Percentiles rank a stretch among this genome's conserved stretches.
Evolutionary conservation across 2,888 invertebrate genomes (phyloP).

Genomic region (Cerceris rybyensis): DNA sequence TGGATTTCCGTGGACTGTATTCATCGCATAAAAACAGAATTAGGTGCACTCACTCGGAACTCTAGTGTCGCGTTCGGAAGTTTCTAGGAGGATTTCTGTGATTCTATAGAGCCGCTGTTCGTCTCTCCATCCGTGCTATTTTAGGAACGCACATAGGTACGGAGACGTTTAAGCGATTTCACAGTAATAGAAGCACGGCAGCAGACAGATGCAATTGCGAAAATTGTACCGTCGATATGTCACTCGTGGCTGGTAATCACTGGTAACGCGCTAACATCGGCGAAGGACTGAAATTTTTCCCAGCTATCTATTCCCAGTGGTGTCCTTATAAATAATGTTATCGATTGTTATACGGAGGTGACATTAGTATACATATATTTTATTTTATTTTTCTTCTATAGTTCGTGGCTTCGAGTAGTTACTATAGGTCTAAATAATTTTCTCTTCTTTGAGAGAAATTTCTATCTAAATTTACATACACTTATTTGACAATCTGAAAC

Average conservation of each 20-base stretch:
- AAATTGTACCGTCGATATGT: constrained; percentile 37
- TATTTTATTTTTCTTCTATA: too few relatives aligned
- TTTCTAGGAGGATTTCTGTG: constrained; percentile 34
- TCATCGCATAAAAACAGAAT: too few relatives aligned
- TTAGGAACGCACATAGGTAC: constrained; percentile 47
- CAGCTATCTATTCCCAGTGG: too few relatives aligned
- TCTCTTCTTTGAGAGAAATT: too few relatives aligned
- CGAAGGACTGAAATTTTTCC: too few relatives aligned
- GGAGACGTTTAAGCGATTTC: constrained; percentile 50
- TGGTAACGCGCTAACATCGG: background rate
- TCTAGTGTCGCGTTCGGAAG: background rate
- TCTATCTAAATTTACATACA: too few relatives aligned
- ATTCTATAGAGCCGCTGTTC: constrained; percentile 45
- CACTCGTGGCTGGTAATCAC: constrained; percentile 5
- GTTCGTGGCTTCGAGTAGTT: too few relatives aligned
- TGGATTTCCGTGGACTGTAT: background rate
- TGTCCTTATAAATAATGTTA: too few relatives aligned
- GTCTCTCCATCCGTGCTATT: constrained; percentile 50
- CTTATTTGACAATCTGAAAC: too few relatives aligned
- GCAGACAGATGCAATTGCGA: constrained; percentile 52
- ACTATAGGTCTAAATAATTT: too few relatives aligned
- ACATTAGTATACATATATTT: too few relatives aligned
- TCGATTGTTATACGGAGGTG: too few relatives aligned
- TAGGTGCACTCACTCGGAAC: background rate
- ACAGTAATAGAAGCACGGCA: constrained; percentile 48